Conservation (phyloP, 2,888 invertebrate genomes). For the Drosophila phalerata region DNA sequence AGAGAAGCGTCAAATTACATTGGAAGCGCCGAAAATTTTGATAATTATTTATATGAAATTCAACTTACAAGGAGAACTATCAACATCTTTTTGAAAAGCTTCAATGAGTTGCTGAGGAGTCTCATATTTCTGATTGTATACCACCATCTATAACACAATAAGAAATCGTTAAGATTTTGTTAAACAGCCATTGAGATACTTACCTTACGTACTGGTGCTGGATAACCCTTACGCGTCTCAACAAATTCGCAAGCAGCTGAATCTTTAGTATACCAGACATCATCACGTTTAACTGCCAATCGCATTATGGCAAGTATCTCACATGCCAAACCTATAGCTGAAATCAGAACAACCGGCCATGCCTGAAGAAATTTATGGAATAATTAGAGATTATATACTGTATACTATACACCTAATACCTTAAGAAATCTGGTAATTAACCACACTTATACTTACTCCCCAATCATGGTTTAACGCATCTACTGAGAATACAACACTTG, state of each 20-base stretch:
- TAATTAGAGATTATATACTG: too few relatives aligned
- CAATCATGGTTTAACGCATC: constrained; percentile 17
- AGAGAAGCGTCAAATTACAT: constrained; percentile 14
- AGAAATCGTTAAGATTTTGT: not conserved
- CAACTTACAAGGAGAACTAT: constrained; percentile 11
- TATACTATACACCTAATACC: not conserved
- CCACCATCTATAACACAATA: not conserved
- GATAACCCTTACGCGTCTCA: constrained; percentile 16
- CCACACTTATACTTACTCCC: constrained; percentile 8
- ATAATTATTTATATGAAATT: not conserved
- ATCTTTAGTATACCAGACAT: constrained; percentile 13
- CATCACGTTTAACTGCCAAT: constrained; percentile 3
- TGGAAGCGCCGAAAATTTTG: not conserved
- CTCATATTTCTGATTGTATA: constrained; percentile 17
- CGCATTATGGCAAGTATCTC: constrained; percentile 4
- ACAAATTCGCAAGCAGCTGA: constrained; percentile 12
- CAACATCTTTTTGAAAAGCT: not conserved
- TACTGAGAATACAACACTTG: constrained; percentile 16
- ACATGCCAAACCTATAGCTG: not conserved
- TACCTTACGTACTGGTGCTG: constrained; percentile 9
- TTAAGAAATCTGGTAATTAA: not conserved
- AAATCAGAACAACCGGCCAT: constrained; percentile 23
- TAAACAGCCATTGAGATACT: not conserved
- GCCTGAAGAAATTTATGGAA: not conserved
- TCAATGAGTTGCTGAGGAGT: constrained; percentile 4